Evolutionary conservation across 92 coral and sea anemone genomes (phyloP), one percentile per base, ranked within the genome.

Genomic region (Porites divaricata): DNA sequence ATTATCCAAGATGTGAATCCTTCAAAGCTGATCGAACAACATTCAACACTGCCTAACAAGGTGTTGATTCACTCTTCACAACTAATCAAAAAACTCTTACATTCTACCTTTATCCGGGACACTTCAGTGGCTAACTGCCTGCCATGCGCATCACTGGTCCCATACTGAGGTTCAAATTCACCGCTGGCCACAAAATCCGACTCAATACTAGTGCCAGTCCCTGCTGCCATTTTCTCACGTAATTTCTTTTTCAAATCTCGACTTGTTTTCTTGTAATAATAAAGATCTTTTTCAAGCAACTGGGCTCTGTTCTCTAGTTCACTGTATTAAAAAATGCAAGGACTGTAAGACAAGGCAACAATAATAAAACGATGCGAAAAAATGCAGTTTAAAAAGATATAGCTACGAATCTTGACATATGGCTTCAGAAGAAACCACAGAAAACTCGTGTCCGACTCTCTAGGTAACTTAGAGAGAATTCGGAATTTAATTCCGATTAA

Each of bases 201-300:
- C 70, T 90, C 92, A 23, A 73, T 70, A 62, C 94, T 92, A 9
- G 88, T 89, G 8, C 92, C 93, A 77, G 83, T 82, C 28, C 79
- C 74, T 0, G 93, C 83, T 12, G 90, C 93, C 83, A 90, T 85
- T 22, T 83, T 78, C 81, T 96, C 99, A 68, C 99, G 90, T 17
- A 96, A 81, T 65, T 88, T 96, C 89, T 95, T 96, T 85, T 96
- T 96, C 59, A 96, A 78, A 41, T 96, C 99, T 65, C 98, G 90
- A 75, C 99, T 95, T 41, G 92, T 90, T 56, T 96, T 96, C 88
- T 96, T 96, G 93, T 96, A 96, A 77, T 96, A 96, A 77, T 96
- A 96, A 78, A 96, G 81, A 83, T 96, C 99, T 76, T 92, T 89
- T 75, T 96, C 98, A 51, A 96, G 87, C 89, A 95, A 93, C 69